Evolutionary conservation across 1,140 invertebrate species (phyloP).

Genomic region (Hydropsyche tenuis): DNA sequence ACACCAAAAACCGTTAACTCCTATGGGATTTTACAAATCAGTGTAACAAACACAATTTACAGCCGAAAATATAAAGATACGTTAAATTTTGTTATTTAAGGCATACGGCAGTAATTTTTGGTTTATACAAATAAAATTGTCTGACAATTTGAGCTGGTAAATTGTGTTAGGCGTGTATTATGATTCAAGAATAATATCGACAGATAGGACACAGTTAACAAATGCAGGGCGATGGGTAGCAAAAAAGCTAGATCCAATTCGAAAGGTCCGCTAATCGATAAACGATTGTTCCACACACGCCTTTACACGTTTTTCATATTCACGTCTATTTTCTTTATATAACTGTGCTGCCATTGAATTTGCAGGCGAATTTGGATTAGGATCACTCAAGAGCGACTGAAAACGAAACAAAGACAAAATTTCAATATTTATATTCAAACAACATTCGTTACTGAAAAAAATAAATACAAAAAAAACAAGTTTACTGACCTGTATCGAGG

Average conservation of each 20-base stretch:
- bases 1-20: slow-evolving; percentile 21
- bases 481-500: slow-evolving; percentile 84
- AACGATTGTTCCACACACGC: slow-evolving; percentile 96
- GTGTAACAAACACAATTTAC: slow-evolving; percentile 5
- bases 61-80: slow-evolving; percentile 22
- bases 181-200: slow-evolving; percentile 8
- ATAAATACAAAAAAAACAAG: slow-evolving; percentile 30
- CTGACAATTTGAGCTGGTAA: background rate
- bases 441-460: background rate
- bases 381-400: slow-evolving; percentile 93
- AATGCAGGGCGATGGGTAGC: slow-evolving; percentile 34
- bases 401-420: slow-evolving; percentile 53
- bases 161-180: slow-evolving; percentile 14
- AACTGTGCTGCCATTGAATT: slow-evolving; percentile 96
- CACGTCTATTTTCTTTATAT: slow-evolving; percentile 93
- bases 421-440: background rate
- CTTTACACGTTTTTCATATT: slow-evolving; percentile 97
- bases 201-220: slow-evolving; percentile 27
- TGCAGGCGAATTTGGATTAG: slow-evolving; percentile 95
- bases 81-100: slow-evolving; percentile 34
- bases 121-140: slow-evolving; percentile 9
- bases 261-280: slow-evolving; percentile 78
- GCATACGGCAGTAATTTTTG: slow-evolving; percentile 45
- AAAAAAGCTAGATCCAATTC: slow-evolving; percentile 28
- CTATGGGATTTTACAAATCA: background rate